Base-by-base conservation (phyloP, 2,888 invertebrate species). In the Mesoligia furuncula region DNA sequence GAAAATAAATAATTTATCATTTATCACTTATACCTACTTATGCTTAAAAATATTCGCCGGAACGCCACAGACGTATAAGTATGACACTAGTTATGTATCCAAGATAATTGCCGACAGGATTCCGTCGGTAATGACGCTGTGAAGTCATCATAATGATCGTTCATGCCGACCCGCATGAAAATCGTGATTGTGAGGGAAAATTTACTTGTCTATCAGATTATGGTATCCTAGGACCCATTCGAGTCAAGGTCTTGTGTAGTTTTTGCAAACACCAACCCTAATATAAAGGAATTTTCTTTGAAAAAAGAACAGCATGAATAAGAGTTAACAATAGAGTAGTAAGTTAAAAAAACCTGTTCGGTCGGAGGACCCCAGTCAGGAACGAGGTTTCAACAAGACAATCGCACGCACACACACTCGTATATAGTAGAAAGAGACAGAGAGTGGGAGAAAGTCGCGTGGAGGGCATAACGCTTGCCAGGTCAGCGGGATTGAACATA, bases 131-230 rank as follows among this genome's bases (percentile, higher is more conserved):
- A 90, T 89, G 79, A 79, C 80, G 80, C 83, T 88, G 91, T 95
- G 95, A 95, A 93, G 92, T 95, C 95, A 95, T 94, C 93, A 68
- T 92, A 92, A 93, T 94, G 90, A 93, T 89, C 89, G 90, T 81
- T 92, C 92, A 91, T 90, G 90, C 88, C 89, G 70, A 79, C 54
- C 72, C 88, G 93, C 92, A 91, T 93, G 92, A 90, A 93, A 95
- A 93, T 95, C 95, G 95, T 96, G 95, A 95, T 92, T 89, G 72
- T 88, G 81, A 87, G 83, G 93, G 93, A 92, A 94, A 93, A 93
- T 92, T 92, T 90, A 91, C 88, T 90, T 90, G 91, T 83, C 78
- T 89, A 89, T 90, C 88, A 90, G 91, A 92, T 31, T 91, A 93
- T 90, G 88, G 83, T 90, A 91, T 90, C 91, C 91, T 92, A 89